Evolutionary conservation across 2,888 invertebrate species (phyloP), one percentile per base, ranked within the genome.

Genomic region (Pyralis farinalis): DNA sequence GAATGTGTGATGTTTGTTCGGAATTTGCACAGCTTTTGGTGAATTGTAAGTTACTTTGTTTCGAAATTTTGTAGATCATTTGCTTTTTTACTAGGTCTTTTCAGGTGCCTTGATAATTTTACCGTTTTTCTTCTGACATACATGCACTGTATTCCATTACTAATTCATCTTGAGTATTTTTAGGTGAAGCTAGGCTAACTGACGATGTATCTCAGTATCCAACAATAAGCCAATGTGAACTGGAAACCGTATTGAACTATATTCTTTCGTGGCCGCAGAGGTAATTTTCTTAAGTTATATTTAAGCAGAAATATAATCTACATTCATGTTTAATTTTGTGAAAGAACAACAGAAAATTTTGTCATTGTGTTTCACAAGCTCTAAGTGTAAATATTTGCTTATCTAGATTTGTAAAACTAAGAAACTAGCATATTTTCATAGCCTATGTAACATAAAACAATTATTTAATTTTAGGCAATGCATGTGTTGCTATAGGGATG

Each of bases 401-500:
- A 16, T 16, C 4, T 16, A 2, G 16, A 16, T 16, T 16, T 16
- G 16, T 2, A 16, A 2, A 16, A 16, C 4, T 4, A 16, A 2
- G 16, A n/a, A n/a, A n/a, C n/a, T n/a, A n/a, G n/a, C n/a, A n/a
- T n/a, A 16, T 3, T 16, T 3, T 16, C 3, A 4, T 16, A 4
- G 4, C 16, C 16, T 3, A 16, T 16, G 4, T 16, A 36, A 37
- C 41, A 40, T 29, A 37, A 10, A 40, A 10, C 9, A 27, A 34
- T 32, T 31, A 21, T 47, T 70, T 49, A 50, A 34, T 90, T 92
- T 45, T 79, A 96, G 97, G 74, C 97, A 98, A 90, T 98, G 98
- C 74, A 96, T 97, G 94, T 98, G 98, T 83, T 95, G 97, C 82
- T 97, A 96, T 81, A 92, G 97, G 59, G 97, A 97, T 86, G 92